These are phyloP conservation scores for Chionodraco myersi DNA, from an alignment of 2,113 vertebrate genomes.

Conservation along the genomic window DNA sequence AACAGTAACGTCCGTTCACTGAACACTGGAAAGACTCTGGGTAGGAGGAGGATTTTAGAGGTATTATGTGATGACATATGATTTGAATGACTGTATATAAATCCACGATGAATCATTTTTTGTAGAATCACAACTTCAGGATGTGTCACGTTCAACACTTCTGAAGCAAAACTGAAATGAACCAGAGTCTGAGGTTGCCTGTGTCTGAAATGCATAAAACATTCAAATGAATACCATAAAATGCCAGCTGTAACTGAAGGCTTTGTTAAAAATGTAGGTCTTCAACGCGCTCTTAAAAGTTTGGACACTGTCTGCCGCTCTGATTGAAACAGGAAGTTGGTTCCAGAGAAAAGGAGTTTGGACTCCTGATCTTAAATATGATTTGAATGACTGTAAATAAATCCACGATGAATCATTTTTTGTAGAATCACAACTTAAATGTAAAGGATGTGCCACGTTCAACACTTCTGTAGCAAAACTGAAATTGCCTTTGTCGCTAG, in stretches of 20 bases:
- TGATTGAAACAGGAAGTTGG: no score
- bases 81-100: conserved; percentile 31
- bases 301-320: no score
- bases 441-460: not conserved
- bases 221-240: no score
- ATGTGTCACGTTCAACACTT: not conserved
- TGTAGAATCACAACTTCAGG: not conserved
- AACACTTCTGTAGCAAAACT: not conserved
- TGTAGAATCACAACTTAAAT: not conserved
- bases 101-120: not conserved
- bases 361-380: not conserved
- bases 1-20: not conserved
- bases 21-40: conserved; percentile 44
- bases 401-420: not conserved
- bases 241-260: no score
- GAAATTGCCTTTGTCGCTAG: no score
- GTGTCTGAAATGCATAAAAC: no score
- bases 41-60: not conserved
- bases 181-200: no score
- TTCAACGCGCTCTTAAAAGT: no score
- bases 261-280: no score
- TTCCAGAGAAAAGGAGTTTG: no score
- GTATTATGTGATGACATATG: conserved; percentile 9
- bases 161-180: no score
- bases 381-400: conserved; percentile 29